A percentile compares a stretch with the other conserved stretches of the same genome.
phyloP scores from a whole-genome alignment of 2,797 vertebrate genomes.

The Acipenser transmontanus region DNA sequence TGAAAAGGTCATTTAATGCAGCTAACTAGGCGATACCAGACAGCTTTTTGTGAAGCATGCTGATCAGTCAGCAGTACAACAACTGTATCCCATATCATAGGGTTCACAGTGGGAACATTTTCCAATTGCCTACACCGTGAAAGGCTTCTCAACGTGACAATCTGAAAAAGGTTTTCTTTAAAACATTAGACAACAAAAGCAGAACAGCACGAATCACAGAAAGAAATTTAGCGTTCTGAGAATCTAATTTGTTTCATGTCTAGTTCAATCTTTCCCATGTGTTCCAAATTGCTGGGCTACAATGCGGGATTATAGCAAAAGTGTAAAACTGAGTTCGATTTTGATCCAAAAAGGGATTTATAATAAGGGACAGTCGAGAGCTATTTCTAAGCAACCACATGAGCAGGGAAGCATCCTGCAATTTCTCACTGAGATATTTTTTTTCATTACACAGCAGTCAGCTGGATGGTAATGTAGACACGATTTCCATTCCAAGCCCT shows the following conservation, averaged over 20 bases:
- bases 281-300: background rate
- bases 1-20: too few relatives aligned
- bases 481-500: background rate
- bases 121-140: background rate
- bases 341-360: background rate
- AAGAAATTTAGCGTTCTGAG: background rate
- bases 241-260: background rate
- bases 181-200: conserved; percentile 1
- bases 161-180: background rate
- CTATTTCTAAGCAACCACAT: background rate
- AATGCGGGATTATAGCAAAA: background rate
- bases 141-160: background rate
- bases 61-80: conserved; percentile 2
- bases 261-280: background rate
- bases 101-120: background rate
- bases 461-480: background rate
- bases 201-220: background rate
- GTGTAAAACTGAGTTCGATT: background rate
- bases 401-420: background rate
- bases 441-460: conserved; percentile 4
- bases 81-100: background rate
- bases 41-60: background rate
- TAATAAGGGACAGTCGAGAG: background rate
- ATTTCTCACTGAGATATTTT: conserved; percentile 1
- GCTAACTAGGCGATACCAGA: too few relatives aligned